phyloP scores from a whole-genome alignment of 1,140 invertebrate genomes.

The Papilio aristodemus region DNA sequence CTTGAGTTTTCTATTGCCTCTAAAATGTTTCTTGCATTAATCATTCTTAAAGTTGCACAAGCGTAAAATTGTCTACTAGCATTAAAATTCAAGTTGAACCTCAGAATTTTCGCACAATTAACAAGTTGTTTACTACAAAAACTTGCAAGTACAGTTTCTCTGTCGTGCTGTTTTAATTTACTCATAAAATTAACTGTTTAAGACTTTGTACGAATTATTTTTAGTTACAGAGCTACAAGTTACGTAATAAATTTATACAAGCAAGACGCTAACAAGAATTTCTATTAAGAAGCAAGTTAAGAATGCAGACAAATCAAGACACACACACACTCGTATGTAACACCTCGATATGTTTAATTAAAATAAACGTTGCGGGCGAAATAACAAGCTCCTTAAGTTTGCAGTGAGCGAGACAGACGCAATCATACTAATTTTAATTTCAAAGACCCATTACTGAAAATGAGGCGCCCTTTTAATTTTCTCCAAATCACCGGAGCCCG shows the following conservation, averaged over 20 bases:
- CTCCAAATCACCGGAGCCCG: slow-evolving; percentile 62
- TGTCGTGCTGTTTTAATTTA: slow-evolving; percentile 21
- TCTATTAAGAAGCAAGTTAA: slow-evolving; percentile 41
- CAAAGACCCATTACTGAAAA: slow-evolving; percentile 64
- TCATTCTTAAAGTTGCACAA: slow-evolving; percentile 46
- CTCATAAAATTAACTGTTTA: slow-evolving; percentile 23
- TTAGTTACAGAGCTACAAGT: slow-evolving; percentile 11
- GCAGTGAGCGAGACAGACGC: slow-evolving; percentile 46
- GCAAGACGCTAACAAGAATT: slow-evolving; percentile 40
- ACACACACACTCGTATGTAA: slow-evolving; percentile 43
- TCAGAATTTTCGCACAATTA: slow-evolving; percentile 30
- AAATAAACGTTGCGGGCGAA: slow-evolving; percentile 57
- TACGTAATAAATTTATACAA: slow-evolving; percentile 20
- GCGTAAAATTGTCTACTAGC: slow-evolving; percentile 23
- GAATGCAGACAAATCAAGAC: slow-evolving; percentile 42
- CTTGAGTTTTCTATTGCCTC: slow-evolving; percentile 54
- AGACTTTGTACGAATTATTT: slow-evolving; percentile 21
- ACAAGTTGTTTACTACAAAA: slow-evolving; percentile 21
- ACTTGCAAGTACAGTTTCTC: slow-evolving; percentile 22
- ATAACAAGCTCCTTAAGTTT: slow-evolving; percentile 52
- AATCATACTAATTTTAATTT: slow-evolving; percentile 71
- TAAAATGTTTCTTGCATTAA: slow-evolving; percentile 65
- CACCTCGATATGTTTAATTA: slow-evolving; percentile 64
- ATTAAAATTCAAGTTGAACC: slow-evolving; percentile 25
- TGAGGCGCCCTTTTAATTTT: slow-evolving; percentile 73